Conservation (phyloP, 2,797 vertebrate species). For the Fratercula arctica region DNA sequence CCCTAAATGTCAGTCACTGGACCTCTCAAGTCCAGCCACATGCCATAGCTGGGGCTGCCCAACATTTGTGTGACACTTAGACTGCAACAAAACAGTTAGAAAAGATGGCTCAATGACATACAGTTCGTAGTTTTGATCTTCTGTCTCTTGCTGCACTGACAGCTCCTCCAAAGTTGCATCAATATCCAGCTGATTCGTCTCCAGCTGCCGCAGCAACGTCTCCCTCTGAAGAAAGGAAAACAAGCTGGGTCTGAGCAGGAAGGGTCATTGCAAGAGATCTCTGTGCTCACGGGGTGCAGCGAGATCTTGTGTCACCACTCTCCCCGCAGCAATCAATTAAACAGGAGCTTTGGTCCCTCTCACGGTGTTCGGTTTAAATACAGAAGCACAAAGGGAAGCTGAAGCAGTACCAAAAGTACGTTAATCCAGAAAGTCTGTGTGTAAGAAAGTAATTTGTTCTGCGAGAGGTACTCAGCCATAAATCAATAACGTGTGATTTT, state of each 20-base stretch:
- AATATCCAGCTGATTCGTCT: conserved; percentile 98
- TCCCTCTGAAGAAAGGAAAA: conserved; percentile 84
- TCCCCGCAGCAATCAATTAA: not conserved
- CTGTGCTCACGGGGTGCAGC: not conserved
- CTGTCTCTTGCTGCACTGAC: conserved; percentile 94
- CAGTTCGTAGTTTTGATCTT: conserved; percentile 98
- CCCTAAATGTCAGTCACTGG: not conserved
- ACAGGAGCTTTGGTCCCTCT: not conserved
- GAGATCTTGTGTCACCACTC: conserved; percentile 29
- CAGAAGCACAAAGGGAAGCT: not conserved
- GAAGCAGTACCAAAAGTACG: not conserved
- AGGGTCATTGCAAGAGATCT: not conserved
- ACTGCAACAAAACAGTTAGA: not conserved
- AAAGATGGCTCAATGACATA: conserved; percentile 65
- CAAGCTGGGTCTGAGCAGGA: not conserved
- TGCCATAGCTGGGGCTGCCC: not conserved
- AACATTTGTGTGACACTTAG: not conserved
- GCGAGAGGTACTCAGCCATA: not conserved
- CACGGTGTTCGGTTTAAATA: not conserved
- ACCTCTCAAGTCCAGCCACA: not conserved
- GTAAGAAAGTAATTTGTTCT: not conserved
- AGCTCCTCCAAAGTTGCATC: conserved; percentile 97
- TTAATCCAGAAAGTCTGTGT: not conserved
- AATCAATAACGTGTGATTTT: not conserved
- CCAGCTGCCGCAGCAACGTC: conserved; percentile 94